Evolutionary conservation across 2,888 invertebrate species (phyloP), one percentile per base, ranked within the genome.

Genomic region (Melieria crassipennis): DNA sequence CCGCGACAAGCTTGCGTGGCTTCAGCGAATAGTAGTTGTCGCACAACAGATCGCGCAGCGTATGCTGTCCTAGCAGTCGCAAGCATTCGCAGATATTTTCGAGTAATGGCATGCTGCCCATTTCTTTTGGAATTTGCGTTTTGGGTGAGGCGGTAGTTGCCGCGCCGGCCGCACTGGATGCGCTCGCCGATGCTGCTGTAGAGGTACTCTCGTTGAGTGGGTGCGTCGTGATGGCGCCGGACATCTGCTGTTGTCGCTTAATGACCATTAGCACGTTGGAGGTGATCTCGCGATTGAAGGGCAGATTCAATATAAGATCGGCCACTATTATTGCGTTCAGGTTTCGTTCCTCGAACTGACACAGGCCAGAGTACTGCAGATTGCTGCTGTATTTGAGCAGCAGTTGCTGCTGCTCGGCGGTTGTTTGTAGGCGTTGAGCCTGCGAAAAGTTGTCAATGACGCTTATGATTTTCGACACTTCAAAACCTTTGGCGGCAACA

Each of bases 401-500:
- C 0, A 86, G 75, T 4, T 74, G 72, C 65, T 82, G 82, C 5
- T 79, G 50, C 16, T 84, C 82, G 0, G 79, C 71, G 47, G 78
- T 78, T 46, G 81, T 80, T 30, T 80, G 77, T 4, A 85, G 74
- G 7, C 80, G 79, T 71, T 87, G 84, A 2, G 81, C 76, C 67
- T 84, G 82, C 0, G 87, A 82, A 78, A 91, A 91, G n/a, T 89
- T 89, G 79, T 91, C 90, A 0, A 91, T 89, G 0, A 90, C 88
- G 9, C 90, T 89, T 84, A 89, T 89, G 0, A 91, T 89, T 80
- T 90, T 89, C 0, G 90, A 89, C 0, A 90, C 88, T 47, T 90
- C 89, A 47, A 90, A 90, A 0, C 90, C 90, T 48, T 89, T 85
- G 16, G 88, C 89, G 0, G 90, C 90, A 1, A 90, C 85, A 77